Evolutionary conservation across 2,797 vertebrate genomes (phyloP), one percentile per base, ranked within the genome.

Genomic region (Cygnus olor): DNA sequence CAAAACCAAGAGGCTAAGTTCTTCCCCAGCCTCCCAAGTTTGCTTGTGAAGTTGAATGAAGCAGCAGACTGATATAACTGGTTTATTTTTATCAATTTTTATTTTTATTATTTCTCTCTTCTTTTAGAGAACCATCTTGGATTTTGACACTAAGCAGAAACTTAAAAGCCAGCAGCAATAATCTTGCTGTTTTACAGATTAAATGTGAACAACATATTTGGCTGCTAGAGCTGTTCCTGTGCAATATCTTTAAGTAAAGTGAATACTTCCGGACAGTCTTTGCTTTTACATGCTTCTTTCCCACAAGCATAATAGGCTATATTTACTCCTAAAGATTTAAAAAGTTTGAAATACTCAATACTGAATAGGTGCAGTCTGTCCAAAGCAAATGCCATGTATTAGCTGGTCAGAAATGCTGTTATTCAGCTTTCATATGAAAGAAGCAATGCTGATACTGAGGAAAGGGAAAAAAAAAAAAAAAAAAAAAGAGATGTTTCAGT

Each of bases 311-410:
- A 73, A 81, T 40, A 85, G n/a, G 24, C 40, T 91, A 2, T 16
- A 76, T 94, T 94, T 87, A 61, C 64, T 73, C 10, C n/a, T 60
- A 53, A 85, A 73, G 54, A 77, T 78, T 81, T 54, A 93, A 22
- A 81, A 80, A 51, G 6, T 84, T 93, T 63, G 40, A 85, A 73
- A 49, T 81, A 16, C 8, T 94, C 14, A 21, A 5, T 18, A 42
- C 15, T 84, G 64, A 70, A 30, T 66, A 64, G 11, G 69, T 66
- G 18, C 25, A 90, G 56, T 71, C 72, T 78, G 32, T 69, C 30
- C 40, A 85, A 86, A 84, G 36, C 5, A 90, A 95, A 58, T 51
- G 5, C 76, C 57, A 36, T 15, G 6, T 64, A 61, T 54, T 86
- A 89, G 51, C 28, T 84, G 71, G 7, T 40, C 90, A 71, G 60